Conservation (phyloP, 2,888 invertebrate genomes). For the Plagiodera versicolora region DNA sequence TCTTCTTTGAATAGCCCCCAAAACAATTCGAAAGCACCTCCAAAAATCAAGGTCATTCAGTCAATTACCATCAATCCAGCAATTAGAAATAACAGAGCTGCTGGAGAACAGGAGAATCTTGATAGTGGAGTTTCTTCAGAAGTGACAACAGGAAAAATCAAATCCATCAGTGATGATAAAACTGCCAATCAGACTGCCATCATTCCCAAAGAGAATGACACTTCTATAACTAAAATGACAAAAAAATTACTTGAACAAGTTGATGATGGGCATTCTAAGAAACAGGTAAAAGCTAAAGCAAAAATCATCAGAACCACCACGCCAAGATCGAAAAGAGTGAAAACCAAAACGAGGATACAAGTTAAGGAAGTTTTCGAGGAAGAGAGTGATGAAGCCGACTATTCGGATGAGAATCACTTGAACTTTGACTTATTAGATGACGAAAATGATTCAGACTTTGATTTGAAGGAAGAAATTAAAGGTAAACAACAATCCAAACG, state of each 20-base stretch:
- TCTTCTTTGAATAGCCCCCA: constrained; percentile 7
- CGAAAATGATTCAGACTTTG: constrained; percentile 60
- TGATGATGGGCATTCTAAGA: not conserved
- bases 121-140: constrained; percentile 9
- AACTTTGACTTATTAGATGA: constrained; percentile 48
- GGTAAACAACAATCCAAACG: constrained; percentile 38
- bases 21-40: constrained; percentile 23
- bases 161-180: not conserved
- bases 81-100: constrained; percentile 11
- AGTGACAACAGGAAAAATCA: not conserved
- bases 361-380: constrained; percentile 22
- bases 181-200: not conserved
- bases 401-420: constrained; percentile 54
- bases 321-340: constrained; percentile 14
- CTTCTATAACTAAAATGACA: not conserved
- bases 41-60: constrained; percentile 32
- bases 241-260: not conserved
- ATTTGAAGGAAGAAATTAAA: constrained; percentile 43
- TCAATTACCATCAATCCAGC: constrained; percentile 27
- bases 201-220: constrained; percentile 6
- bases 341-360: constrained; percentile 20
- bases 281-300: constrained; percentile 15
- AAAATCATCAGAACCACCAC: constrained; percentile 25
- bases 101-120: constrained; percentile 12
- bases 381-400: constrained; percentile 52